Evolutionary conservation across 2,797 vertebrate species (phyloP).

Genomic region (Hozukius guyotensis): DNA sequence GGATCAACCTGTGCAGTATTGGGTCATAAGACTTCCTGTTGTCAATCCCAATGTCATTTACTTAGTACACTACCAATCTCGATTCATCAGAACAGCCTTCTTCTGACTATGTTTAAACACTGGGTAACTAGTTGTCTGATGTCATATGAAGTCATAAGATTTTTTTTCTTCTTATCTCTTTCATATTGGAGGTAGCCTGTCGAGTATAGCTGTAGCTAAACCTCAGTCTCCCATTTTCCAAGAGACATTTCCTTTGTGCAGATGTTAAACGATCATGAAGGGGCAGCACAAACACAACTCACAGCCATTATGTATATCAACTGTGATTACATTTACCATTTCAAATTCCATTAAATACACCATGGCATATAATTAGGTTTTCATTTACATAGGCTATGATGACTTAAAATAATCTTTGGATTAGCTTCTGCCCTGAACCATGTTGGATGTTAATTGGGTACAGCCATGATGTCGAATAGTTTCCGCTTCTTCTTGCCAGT

Average conservation of each 20-base stretch:
- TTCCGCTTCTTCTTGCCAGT: slow-evolving; percentile 6
- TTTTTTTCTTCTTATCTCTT: background rate
- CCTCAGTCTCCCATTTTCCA: background rate
- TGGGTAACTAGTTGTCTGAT: background rate
- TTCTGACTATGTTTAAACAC: background rate
- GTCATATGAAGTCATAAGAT: background rate
- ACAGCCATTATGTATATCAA: slow-evolving; percentile 16
- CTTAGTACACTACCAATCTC: background rate
- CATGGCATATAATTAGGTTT: slow-evolving; percentile 35
- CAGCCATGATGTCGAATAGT: slow-evolving; percentile 4
- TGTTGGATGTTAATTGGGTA: slow-evolving; percentile 53
- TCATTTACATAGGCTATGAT: slow-evolving; percentile 26
- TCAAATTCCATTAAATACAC: slow-evolving; percentile 49
- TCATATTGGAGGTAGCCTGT: background rate
- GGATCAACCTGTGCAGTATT: background rate
- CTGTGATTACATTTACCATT: slow-evolving; percentile 50
- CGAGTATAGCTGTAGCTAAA: background rate
- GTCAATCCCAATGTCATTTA: background rate
- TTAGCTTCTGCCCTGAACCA: slow-evolving; percentile 53
- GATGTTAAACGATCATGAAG: slow-evolving; percentile 34
- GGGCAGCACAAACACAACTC: slow-evolving; percentile 15
- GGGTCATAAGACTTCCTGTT: background rate
- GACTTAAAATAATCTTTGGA: slow-evolving; percentile 42
- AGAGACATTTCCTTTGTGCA: slow-evolving; percentile 12
- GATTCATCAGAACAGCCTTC: background rate